Evolutionary conservation across 2,888 invertebrate species (phyloP).

Genomic region (Gnatocerus cornutus): DNA sequence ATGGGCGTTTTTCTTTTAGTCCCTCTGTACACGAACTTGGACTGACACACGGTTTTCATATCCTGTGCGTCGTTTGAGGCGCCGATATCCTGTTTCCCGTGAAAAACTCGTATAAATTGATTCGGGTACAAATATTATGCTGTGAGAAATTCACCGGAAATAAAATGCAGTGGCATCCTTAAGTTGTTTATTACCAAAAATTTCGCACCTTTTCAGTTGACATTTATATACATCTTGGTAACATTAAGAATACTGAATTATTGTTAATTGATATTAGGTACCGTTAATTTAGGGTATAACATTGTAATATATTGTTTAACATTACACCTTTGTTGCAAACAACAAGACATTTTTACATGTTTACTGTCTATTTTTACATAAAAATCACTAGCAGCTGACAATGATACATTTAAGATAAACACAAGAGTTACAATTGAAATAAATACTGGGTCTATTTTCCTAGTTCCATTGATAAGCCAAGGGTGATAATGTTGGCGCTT

Average conservation of each 20-base stretch:
- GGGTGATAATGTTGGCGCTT: slow-evolving; percentile 8
- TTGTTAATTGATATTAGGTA: slow-evolving; percentile 59
- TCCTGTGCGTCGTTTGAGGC: slow-evolving; percentile 37
- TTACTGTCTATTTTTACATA: slow-evolving; percentile 44
- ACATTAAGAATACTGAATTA: slow-evolving; percentile 71
- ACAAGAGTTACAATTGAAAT: slow-evolving; percentile 62
- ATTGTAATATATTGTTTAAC: slow-evolving; percentile 50
- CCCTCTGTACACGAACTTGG: neutral
- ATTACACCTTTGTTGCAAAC: slow-evolving; percentile 45
- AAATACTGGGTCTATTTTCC: slow-evolving; percentile 7
- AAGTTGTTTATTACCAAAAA: slow-evolving; percentile 65
- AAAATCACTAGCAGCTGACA: slow-evolving; percentile 51
- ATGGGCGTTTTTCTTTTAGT: neutral
- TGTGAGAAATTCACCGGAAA: slow-evolving; percentile 8
- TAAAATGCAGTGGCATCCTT: slow-evolving; percentile 20
- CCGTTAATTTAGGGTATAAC: slow-evolving; percentile 51
- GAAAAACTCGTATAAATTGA: slow-evolving; percentile 34
- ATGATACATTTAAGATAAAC: slow-evolving; percentile 63
- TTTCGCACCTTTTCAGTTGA: slow-evolving; percentile 61
- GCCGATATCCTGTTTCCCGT: slow-evolving; percentile 33
- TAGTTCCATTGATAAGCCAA: neutral
- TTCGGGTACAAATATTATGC: slow-evolving; percentile 16
- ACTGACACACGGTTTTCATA: slow-evolving; percentile 19
- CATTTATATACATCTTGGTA: slow-evolving; percentile 68
- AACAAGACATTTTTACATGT: slow-evolving; percentile 47